These are phyloP conservation scores for Nomada goodeniana DNA, from an alignment of 2,888 invertebrate genomes.

Conservation along the genomic window DNA sequence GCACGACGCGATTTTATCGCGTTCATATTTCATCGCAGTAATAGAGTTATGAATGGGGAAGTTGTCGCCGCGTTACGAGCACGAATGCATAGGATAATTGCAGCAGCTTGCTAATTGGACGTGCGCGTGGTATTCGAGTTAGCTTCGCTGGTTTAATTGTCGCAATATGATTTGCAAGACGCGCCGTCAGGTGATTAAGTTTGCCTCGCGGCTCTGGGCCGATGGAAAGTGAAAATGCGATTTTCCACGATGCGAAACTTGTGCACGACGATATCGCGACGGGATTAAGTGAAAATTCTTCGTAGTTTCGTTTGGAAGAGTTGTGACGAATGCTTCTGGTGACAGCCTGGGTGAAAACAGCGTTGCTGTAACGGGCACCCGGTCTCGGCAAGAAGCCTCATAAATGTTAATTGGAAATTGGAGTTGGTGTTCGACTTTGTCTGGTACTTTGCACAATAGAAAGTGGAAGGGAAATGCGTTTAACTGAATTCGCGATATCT, in stretches of 20 bases:
- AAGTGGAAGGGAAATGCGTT: background rate
- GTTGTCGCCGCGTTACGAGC: constrained; percentile 15
- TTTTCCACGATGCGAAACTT: constrained; percentile 1
- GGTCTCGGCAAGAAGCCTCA: background rate
- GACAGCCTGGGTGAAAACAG: background rate
- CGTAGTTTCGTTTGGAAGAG: background rate
- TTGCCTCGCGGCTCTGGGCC: background rate
- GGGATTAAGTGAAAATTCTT: background rate
- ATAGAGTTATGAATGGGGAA: constrained; percentile 46
- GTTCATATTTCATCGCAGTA: constrained; percentile 14
- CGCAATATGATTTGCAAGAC: constrained; percentile 37
- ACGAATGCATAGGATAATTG: constrained; percentile 24
- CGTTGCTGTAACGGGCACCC: background rate
- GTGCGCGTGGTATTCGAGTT: constrained; percentile 13
- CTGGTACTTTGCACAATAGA: background rate
- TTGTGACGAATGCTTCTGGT: background rate
- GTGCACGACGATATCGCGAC: background rate
- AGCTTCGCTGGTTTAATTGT: constrained; percentile 47
- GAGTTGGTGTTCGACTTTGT: background rate
- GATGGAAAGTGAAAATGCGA: constrained; percentile 36
- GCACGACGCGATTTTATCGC: constrained; percentile 24
- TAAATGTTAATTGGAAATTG: constrained; percentile 10
- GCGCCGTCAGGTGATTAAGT: background rate
- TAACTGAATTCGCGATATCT: background rate
- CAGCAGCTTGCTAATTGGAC: constrained; percentile 44